Base-by-base conservation (phyloP, 2,113 vertebrate species). In the Lepisosteus oculatus region DNA sequence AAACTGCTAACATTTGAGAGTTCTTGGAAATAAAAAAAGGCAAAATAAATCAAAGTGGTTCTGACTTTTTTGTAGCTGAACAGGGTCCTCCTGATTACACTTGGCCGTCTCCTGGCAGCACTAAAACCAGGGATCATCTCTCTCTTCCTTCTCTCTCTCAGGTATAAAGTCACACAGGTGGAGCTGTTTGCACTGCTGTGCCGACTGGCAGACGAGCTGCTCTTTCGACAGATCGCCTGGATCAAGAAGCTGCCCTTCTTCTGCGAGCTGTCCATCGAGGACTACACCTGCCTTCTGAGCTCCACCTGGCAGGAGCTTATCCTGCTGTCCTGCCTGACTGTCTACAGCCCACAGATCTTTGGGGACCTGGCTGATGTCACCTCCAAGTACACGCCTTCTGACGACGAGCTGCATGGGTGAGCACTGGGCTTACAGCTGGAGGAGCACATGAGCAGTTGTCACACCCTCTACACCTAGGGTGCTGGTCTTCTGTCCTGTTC, bases 171-270 rank as follows among this genome's bases (percentile, higher is more conserved):
- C 85, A 99, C 95, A 11, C 97, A 98, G 89, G 94, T 96, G 77
- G 97, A 99, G 91, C 93, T 99, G 64, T 99, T 99, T 56, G 95
- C 97, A 0, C 83, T 99, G 88, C 87, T 99, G 78, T 99, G 97
- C 75, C 95, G 97, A 11, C 90, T 99, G 89, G 97, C 97, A 0
- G 97, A 99, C 0, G 97, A 99, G 87, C 91, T 98, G 81, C 96
- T 99, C 64, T 99, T 98, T 84, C 93, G 97, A 54, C 97, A 99
- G 90, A 99, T 99, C 81, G 93, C 95, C 73, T 99, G 97, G 97
- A 96, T 99, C 85, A 99, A 99, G 92, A 98, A 98, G 91, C 92
- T 99, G 85, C 97, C 97, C 0, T 99, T 99, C 89, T 99, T 98
- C 92, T 96, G 95, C 0, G 96, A 99, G 72, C 95, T 99, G 74